Conservation (phyloP, 1,140 invertebrate species). For the Zaprionus africanus region DNA sequence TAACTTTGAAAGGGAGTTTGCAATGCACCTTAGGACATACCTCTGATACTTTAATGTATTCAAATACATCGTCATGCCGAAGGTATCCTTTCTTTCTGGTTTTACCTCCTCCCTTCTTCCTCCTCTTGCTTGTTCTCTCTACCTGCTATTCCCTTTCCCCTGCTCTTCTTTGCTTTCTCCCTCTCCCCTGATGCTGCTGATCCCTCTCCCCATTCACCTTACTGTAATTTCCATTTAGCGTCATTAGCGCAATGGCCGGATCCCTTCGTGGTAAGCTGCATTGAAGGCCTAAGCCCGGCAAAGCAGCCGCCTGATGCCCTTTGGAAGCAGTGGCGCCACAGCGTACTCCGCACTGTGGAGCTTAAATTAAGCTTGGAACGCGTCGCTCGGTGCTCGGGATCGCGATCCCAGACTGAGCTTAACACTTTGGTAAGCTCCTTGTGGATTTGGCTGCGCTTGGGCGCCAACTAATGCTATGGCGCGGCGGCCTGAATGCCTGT, state of each 20-base stretch:
- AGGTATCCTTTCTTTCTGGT: too few species aligned
- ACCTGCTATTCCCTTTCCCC: too few species aligned
- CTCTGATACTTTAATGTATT: too few species aligned
- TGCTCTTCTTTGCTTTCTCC: too few species aligned
- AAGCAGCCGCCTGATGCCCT: constrained; percentile 13
- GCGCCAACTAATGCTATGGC: constrained; percentile 42
- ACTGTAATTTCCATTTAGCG: constrained; percentile 62
- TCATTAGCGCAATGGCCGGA: constrained; percentile 42
- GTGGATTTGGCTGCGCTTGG: constrained; percentile 62
- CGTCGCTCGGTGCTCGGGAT: background rate
- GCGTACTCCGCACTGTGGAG: background rate
- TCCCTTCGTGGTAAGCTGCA: constrained; percentile 40
- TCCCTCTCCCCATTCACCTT: background rate
- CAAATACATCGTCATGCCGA: too few species aligned
- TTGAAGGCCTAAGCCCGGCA: constrained; percentile 24
- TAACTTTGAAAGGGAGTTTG: too few species aligned
- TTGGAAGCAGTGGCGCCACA: background rate
- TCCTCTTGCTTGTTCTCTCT: too few species aligned
- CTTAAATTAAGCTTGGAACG: constrained; percentile 35
- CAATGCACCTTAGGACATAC: too few species aligned
- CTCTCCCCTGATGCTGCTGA: too few species aligned
- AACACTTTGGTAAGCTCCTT: constrained; percentile 75
- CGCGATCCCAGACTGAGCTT: constrained; percentile 26
- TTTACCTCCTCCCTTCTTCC: too few species aligned
- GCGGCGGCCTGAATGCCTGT: background rate